These are phyloP conservation scores for Paraplagusia blochii DNA, from an alignment of 2,113 vertebrate species.

Conservation along the genomic window DNA sequence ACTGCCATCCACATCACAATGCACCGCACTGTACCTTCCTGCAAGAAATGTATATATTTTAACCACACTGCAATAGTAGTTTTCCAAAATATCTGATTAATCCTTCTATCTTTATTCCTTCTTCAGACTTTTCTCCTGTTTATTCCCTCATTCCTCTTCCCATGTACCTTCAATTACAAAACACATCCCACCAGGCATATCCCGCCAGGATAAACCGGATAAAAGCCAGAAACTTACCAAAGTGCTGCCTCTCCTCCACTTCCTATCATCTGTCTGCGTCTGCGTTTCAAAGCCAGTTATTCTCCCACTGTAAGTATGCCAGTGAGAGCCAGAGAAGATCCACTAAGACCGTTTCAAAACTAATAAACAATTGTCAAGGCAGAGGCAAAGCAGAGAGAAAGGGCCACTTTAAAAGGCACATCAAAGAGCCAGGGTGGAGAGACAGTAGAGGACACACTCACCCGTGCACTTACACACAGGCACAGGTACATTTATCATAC, in stretches of 20 bases:
- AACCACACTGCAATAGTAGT: neutral
- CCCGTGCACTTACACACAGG: constrained; percentile 42
- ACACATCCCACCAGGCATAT: constrained; percentile 24
- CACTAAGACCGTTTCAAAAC: constrained; percentile 86
- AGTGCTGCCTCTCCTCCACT: constrained; percentile 29
- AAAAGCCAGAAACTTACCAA: constrained; percentile 82
- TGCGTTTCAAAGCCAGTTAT: constrained; percentile 56
- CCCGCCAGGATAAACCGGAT: constrained; percentile 80
- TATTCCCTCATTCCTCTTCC: neutral
- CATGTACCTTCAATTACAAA: constrained; percentile 1
- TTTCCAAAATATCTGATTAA: constrained; percentile 13
- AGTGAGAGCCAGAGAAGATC: constrained; percentile 82
- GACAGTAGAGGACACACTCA: constrained; percentile 18
- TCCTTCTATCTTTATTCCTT: constrained; percentile 7
- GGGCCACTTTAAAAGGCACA: constrained; percentile 81
- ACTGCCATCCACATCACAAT: too few species aligned
- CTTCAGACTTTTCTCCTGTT: constrained; percentile 10
- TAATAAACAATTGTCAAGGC: constrained; percentile 93
- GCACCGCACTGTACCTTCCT: too few species aligned
- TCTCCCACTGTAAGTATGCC: constrained; percentile 49
- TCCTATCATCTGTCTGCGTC: constrained; percentile 28
- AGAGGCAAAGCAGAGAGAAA: constrained; percentile 85
- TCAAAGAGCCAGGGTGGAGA: constrained; percentile 82
- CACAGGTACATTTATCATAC: constrained; percentile 4
- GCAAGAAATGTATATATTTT: constrained; percentile 43